phyloP scores from a whole-genome alignment of 2,797 vertebrate genomes.

The Tokudaia muenninki region DNA sequence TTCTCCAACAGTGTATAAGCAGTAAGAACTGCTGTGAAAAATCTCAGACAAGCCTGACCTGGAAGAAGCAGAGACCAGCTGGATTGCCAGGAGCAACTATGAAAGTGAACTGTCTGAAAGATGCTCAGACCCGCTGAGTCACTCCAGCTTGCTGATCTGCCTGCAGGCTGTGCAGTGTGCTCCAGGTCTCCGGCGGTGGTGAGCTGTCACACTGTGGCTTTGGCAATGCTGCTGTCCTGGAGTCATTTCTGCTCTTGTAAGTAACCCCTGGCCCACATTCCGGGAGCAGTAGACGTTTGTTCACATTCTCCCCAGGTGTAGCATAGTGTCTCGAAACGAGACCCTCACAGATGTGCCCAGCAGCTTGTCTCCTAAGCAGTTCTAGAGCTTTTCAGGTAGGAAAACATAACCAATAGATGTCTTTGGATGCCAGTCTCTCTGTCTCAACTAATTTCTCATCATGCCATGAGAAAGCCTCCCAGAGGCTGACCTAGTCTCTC shows the following conservation, averaged over 20 bases:
- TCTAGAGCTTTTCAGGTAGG: neutral
- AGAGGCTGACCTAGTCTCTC: neutral
- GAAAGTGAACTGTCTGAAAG: neutral
- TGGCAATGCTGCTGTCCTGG: neutral
- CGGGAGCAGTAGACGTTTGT: neutral
- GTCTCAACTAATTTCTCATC: neutral
- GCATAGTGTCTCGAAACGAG: no score
- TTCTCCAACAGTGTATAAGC: neutral
- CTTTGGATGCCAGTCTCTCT: constrained; percentile 25
- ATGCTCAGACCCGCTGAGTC: neutral
- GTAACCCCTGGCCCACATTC: neutral
- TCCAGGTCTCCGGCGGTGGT: neutral
- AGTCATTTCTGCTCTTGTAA: neutral
- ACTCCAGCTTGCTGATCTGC: neutral
- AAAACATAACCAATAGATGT: neutral
- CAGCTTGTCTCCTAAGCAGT: neutral
- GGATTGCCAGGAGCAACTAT: neutral
- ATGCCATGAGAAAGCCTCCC: neutral
- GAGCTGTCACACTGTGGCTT: neutral
- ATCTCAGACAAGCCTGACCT: neutral
- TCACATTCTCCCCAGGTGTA: neutral
- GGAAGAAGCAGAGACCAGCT: neutral
- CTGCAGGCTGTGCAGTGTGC: neutral
- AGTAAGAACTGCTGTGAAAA: neutral
- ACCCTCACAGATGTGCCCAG: neutral